Percentiles rank a stretch among this genome's conserved stretches.
Evolutionary conservation across 2,113 vertebrate genomes (phyloP).

Genomic region (Cichladusa arquata): DNA sequence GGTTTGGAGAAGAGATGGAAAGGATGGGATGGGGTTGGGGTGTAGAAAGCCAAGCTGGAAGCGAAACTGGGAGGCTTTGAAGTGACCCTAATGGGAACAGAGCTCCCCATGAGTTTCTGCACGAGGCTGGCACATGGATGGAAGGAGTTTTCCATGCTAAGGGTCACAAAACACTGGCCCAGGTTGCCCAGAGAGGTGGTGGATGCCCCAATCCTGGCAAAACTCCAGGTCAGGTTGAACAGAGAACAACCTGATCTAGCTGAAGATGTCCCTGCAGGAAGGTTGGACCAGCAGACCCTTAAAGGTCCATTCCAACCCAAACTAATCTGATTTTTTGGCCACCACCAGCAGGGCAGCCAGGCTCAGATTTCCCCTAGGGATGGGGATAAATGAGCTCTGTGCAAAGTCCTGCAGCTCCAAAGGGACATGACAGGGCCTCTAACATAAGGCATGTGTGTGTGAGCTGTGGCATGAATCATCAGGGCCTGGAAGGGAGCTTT

Average conservation of each 20-base stretch:
- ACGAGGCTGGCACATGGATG: accelerated
- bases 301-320: not conserved
- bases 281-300: not conserved
- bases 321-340: not conserved
- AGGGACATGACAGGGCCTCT: slow-evolving; percentile 52
- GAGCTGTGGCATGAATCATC: slow-evolving; percentile 49
- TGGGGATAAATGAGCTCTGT: not conserved
- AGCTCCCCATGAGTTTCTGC: accelerated
- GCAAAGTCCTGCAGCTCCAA: not conserved
- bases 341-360: accelerated
- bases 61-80: not conserved
- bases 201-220: too few species aligned
- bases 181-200: not conserved
- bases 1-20: not conserved
- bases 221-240: not conserved
- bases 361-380: not conserved
- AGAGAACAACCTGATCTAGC: not conserved
- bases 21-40: not conserved
- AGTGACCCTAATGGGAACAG: accelerated
- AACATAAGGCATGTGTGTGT: slow-evolving; percentile 65
- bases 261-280: not conserved
- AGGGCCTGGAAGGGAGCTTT: slow-evolving; percentile 33
- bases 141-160: not conserved
- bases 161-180: not conserved
- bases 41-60: not conserved